Conservation (phyloP, 2,113 vertebrate genomes). For the Callocephalon fimbriatum region DNA sequence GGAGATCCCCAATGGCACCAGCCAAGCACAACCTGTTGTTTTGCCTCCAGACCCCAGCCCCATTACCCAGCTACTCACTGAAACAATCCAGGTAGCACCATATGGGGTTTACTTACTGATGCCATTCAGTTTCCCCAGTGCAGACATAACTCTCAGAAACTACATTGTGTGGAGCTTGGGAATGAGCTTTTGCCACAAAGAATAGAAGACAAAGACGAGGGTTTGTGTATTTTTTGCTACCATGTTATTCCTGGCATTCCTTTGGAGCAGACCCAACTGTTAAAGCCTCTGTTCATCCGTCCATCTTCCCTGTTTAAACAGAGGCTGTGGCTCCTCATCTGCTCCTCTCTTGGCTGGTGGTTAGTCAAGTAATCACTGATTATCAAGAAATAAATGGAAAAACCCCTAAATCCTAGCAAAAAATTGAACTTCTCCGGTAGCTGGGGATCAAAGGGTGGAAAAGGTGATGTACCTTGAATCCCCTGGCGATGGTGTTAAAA, state of each 20-base stretch:
- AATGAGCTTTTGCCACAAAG: background rate
- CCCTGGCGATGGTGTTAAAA: background rate
- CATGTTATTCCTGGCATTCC: background rate
- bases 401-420: background rate
- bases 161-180: background rate
- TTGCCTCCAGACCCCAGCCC: background rate
- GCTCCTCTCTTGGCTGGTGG: background rate
- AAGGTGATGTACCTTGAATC: background rate
- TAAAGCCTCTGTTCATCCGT: background rate
- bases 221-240: background rate
- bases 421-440: background rate
- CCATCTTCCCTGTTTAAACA: background rate
- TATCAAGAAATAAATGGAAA: background rate
- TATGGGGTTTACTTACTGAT: constrained; percentile 6
- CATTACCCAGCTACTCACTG: background rate
- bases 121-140: background rate
- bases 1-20: background rate
- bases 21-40: background rate
- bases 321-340: background rate
- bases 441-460: background rate
- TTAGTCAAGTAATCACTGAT: background rate
- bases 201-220: background rate
- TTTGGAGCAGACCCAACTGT: background rate
- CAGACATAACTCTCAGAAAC: background rate
- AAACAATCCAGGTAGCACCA: background rate